phyloP scores from a whole-genome alignment of 2,888 invertebrate species.

The Argynnis bischoffii region DNA sequence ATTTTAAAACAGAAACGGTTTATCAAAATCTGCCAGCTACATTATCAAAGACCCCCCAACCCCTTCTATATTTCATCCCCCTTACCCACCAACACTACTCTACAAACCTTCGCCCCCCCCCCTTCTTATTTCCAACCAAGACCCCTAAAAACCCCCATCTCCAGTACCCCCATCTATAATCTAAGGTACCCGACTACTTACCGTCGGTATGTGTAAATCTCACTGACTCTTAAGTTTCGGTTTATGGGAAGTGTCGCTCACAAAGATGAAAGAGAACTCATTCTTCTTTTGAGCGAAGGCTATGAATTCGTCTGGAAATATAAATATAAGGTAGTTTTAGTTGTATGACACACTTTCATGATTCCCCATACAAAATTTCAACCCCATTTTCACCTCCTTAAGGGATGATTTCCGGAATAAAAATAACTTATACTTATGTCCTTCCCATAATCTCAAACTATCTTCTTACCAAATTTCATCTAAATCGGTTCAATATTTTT shows the following conservation, averaged over 20 bases:
- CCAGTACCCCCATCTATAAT: conserved; percentile 28
- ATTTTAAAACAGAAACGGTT: too few relatives aligned
- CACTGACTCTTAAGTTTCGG: conserved; percentile 63
- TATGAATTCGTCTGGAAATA: conserved; percentile 83
- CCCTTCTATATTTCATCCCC: neutral
- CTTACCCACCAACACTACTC: neutral
- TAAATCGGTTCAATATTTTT: too few relatives aligned
- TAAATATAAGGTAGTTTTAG: conserved; percentile 32
- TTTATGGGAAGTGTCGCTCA: conserved; percentile 60
- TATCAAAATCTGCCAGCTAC: neutral
- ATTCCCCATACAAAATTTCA: too few relatives aligned
- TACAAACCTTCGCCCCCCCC: too few relatives aligned
- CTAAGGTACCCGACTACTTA: conserved; percentile 58
- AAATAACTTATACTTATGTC: too few relatives aligned
- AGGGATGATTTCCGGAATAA: too few relatives aligned
- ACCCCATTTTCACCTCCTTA: too few relatives aligned
- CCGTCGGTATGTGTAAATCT: conserved; percentile 67
- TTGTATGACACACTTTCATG: too few relatives aligned
- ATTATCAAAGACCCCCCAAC: neutral
- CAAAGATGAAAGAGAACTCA: conserved; percentile 83
- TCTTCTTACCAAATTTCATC: too few relatives aligned
- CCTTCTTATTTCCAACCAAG: neutral
- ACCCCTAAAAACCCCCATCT: neutral
- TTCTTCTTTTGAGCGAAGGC: conserved; percentile 81
- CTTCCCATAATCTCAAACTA: too few relatives aligned